Conservation (phyloP, 2,113 vertebrate genomes). For the Lethenteron camtschaticum region DNA sequence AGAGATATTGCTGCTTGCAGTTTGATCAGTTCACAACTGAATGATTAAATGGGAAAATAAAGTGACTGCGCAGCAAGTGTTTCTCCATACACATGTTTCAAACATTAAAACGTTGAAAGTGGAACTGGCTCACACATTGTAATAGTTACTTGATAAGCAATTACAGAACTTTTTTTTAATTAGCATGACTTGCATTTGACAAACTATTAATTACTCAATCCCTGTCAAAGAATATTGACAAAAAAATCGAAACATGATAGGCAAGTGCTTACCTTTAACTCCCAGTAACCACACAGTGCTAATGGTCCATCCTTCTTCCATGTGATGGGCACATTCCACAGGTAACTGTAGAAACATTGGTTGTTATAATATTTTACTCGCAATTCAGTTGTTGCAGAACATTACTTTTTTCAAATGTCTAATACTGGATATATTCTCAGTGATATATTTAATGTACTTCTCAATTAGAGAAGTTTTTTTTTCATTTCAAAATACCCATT, state of each 20-base stretch:
- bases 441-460: too few species aligned
- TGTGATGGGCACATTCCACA: constrained; percentile 42
- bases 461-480: too few species aligned
- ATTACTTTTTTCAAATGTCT: too few species aligned
- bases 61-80: neutral
- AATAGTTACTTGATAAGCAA: too few species aligned
- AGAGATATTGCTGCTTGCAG: neutral
- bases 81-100: too few species aligned
- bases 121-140: too few species aligned
- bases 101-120: too few species aligned
- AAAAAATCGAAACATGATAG: neutral
- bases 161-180: neutral
- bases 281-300: constrained; percentile 19
- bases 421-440: too few species aligned
- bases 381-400: too few species aligned
- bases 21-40: neutral
- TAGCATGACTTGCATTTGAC: neutral
- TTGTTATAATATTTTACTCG: too few species aligned
- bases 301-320: constrained; percentile 12
- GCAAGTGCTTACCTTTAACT: constrained; percentile 16
- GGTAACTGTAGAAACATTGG: constrained; percentile 28
- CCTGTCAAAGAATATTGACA: neutral
- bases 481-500: too few species aligned
- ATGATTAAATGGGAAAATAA: neutral
- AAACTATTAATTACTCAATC: neutral